Conservation (phyloP, 2,797 vertebrate genomes). For the Acridotheres tristis region DNA sequence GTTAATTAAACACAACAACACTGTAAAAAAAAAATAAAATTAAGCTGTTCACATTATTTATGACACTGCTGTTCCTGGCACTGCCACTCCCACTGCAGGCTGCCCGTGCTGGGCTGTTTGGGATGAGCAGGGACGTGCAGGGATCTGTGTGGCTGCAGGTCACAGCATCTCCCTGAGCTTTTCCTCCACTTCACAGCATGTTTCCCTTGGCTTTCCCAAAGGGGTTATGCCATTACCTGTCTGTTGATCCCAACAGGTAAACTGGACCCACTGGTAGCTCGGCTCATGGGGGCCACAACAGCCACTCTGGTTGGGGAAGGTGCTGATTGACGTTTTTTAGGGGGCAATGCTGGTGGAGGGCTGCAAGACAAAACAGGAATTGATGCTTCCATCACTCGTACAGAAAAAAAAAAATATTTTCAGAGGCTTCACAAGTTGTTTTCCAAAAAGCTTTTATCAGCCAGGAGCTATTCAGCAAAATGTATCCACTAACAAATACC, state of each 20-base stretch:
- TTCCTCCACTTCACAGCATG: neutral
- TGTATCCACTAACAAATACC: neutral
- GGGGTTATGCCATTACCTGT: conserved; percentile 78
- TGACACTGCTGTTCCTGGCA: neutral
- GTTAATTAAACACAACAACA: neutral
- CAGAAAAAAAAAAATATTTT: neutral
- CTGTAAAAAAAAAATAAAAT: neutral
- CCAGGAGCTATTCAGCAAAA: neutral
- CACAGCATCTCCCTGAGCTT: neutral
- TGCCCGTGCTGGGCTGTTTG: neutral
- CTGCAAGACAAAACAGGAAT: conserved; percentile 68
- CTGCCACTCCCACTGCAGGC: neutral
- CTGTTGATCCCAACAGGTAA: conserved; percentile 90
- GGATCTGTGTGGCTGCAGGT: neutral
- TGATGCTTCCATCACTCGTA: neutral
- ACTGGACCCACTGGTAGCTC: conserved; percentile 88
- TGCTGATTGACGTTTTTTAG: conserved; percentile 95
- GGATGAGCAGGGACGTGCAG: neutral
- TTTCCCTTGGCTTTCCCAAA: neutral
- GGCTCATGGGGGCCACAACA: conserved; percentile 95
- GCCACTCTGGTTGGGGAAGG: conserved; percentile 95
- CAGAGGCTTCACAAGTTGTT: neutral
- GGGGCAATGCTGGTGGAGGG: conserved; percentile 90
- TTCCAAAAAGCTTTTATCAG: neutral
- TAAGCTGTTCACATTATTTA: neutral